These are phyloP conservation scores for Pipistrellus pygmaeus DNA, from an alignment of 2,797 vertebrate species.

Conservation along the genomic window DNA sequence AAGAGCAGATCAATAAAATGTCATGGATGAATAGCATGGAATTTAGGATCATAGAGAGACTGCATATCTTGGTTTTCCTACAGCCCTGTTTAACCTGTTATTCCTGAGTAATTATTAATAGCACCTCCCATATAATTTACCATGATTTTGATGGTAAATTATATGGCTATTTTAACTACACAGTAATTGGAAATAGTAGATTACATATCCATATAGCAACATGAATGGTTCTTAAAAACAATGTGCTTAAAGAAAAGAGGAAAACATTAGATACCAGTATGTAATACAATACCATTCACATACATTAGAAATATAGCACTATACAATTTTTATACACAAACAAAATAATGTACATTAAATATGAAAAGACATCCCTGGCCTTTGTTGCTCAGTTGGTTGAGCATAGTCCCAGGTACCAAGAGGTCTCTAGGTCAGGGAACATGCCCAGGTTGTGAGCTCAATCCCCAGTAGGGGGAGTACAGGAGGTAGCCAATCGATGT, in stretches of 20 bases:
- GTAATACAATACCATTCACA: not conserved
- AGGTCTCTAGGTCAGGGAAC: not conserved
- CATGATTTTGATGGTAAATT: constrained; percentile 15
- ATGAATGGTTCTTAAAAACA: constrained; percentile 14
- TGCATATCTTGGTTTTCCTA: not conserved
- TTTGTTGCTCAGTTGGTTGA: not conserved
- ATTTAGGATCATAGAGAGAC: not conserved
- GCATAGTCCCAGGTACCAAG: not conserved
- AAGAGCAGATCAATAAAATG: not conserved
- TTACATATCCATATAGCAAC: not conserved
- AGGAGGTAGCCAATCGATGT: not conserved
- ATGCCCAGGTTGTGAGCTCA: not conserved
- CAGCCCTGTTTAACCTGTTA: not conserved
- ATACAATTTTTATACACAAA: not conserved
- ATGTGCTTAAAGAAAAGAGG: not conserved
- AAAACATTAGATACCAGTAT: not conserved
- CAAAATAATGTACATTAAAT: not conserved
- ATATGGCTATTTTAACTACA: constrained; percentile 15
- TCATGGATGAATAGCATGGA: not conserved
- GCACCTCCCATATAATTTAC: not conserved
- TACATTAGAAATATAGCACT: not conserved
- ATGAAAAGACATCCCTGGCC: not conserved
- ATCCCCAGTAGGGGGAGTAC: not conserved
- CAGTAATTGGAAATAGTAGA: not conserved
- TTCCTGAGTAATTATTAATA: not conserved